These are phyloP conservation scores for Lordiphosa collinella DNA, from an alignment of 1,140 invertebrate species.

Conservation along the genomic window DNA sequence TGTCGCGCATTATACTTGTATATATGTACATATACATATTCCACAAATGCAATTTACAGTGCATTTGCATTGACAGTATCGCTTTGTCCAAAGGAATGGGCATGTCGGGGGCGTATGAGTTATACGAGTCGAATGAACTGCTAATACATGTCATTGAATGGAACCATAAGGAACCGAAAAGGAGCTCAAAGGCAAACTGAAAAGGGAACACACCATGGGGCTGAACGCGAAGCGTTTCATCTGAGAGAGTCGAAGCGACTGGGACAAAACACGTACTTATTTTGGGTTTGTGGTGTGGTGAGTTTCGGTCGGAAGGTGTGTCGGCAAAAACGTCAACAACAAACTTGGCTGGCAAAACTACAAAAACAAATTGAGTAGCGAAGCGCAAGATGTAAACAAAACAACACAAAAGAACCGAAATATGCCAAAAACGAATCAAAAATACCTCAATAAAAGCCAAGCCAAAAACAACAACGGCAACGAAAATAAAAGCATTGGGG, in stretches of 20 bases:
- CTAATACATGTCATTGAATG: constrained; percentile 6
- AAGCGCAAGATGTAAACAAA: constrained; percentile 67
- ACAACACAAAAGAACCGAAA: constrained; percentile 26
- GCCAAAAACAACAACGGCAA: neutral
- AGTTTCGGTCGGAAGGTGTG: constrained; percentile 61
- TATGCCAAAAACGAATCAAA: constrained; percentile 16
- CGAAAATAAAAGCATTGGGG: too few species aligned
- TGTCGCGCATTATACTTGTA: constrained; percentile 19
- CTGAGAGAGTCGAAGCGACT: too few species aligned
- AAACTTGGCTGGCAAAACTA: constrained; percentile 32
- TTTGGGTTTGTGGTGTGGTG: constrained; percentile 32
- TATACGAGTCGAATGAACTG: constrained; percentile 52
- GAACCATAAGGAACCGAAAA: neutral
- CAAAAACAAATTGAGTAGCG: constrained; percentile 21
- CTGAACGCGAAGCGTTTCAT: too few species aligned
- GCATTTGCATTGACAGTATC: constrained; percentile 56
- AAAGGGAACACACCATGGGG: neutral
- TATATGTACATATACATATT: too few species aligned
- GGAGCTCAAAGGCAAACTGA: neutral
- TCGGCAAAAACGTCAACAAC: constrained; percentile 23
- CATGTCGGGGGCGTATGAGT: constrained; percentile 10
- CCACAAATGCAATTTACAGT: constrained; percentile 61
- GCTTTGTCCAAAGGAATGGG: constrained; percentile 27
- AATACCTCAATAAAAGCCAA: constrained; percentile 12
- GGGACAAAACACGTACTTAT: constrained; percentile 1